A percentile compares a stretch with the other conserved stretches of the same genome.
Conservation (phyloP, 2,113 vertebrate species). For the Steatornis caripensis region DNA sequence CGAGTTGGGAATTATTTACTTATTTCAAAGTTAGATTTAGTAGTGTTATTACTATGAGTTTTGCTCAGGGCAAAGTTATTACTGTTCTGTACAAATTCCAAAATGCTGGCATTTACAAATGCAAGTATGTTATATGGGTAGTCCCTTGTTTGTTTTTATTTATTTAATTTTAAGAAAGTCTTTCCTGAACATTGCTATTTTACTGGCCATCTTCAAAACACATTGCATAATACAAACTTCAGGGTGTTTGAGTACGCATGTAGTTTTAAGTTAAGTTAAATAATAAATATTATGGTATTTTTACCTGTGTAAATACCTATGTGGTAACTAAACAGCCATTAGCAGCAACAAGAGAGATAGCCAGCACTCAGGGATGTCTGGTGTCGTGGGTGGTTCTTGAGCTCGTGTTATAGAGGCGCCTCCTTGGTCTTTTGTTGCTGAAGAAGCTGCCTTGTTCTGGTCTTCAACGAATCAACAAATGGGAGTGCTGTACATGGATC, state of each 20-base stretch:
- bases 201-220: neutral
- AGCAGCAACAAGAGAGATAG: neutral
- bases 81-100: neutral
- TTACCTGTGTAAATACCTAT: neutral
- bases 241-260: neutral
- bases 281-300: neutral
- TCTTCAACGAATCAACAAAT: neutral
- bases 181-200: neutral
- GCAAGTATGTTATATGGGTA: no score
- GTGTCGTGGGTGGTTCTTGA: rapidly evolving
- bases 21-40: neutral
- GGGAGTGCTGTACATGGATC: neutral
- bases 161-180: neutral
- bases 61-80: neutral
- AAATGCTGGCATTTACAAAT: neutral
- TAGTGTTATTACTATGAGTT: neutral
- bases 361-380: no score
- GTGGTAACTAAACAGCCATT: neutral
- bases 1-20: neutral
- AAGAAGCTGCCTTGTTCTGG: neutral
- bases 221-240: rapidly evolving
- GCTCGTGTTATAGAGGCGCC: neutral
- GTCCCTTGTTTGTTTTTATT: neutral
- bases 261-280: neutral
- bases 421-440: neutral